Conservation (phyloP, 2,797 vertebrate genomes). For the Falco berigora region DNA sequence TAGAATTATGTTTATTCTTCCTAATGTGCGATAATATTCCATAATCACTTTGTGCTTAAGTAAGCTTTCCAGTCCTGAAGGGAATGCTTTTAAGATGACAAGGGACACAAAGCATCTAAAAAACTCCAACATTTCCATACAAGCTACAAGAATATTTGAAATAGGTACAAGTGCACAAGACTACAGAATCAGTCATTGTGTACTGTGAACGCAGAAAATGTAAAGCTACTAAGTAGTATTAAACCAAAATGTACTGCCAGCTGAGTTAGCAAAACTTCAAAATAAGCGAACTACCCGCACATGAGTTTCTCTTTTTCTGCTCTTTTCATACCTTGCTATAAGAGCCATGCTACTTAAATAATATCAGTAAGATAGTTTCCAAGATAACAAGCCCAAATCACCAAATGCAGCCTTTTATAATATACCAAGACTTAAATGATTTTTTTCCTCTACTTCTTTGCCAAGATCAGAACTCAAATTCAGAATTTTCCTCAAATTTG, state of each 20-base stretch:
- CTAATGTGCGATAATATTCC: background rate
- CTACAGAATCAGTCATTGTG: background rate
- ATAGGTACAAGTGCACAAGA: background rate
- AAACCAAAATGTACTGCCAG: background rate
- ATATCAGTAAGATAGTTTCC: background rate
- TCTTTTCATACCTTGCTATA: background rate
- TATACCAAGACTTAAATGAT: background rate
- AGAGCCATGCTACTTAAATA: background rate
- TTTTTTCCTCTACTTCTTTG: background rate
- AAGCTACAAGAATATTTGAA: background rate
- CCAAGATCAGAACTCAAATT: background rate
- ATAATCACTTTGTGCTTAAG: background rate
- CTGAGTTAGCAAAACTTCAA: background rate
- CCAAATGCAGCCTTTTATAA: background rate
- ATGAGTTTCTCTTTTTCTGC: background rate
- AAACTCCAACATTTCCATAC: background rate
- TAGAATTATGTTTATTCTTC: background rate
- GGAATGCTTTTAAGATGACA: background rate
- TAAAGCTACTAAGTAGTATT: background rate
- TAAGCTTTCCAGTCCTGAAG: background rate
- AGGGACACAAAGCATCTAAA: background rate
- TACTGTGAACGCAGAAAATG: background rate
- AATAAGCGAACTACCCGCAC: background rate
- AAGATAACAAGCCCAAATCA: background rate
- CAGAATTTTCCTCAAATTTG: background rate